Percentiles rank a stretch among this genome's conserved stretches.
Conservation (phyloP, 2,797 vertebrate species). For the Xyrichtys novacula region DNA sequence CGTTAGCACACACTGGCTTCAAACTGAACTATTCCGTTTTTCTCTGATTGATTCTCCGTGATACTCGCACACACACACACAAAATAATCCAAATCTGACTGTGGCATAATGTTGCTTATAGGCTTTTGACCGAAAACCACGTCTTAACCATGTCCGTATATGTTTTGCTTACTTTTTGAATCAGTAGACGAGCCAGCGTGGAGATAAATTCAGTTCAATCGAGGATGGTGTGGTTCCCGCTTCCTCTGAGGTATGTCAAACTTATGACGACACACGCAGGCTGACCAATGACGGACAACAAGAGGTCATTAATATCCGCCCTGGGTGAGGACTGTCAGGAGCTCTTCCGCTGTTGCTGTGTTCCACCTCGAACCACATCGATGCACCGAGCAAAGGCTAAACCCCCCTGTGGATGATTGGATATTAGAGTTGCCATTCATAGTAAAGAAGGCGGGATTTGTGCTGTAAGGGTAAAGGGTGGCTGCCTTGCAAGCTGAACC, state of each 20-base stretch:
- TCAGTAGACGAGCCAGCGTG: slow-evolving; percentile 26
- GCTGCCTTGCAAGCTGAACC: neutral
- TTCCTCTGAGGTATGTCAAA: slow-evolving; percentile 46
- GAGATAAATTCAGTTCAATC: slow-evolving; percentile 14
- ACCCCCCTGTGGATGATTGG: neutral
- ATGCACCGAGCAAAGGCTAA: neutral
- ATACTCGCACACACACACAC: neutral
- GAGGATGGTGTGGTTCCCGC: slow-evolving; percentile 63
- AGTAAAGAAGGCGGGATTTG: neutral
- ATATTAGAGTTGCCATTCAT: neutral
- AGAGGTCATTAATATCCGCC: fast-evolving
- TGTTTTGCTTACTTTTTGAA: slow-evolving; percentile 50
- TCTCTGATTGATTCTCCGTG: neutral
- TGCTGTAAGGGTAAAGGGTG: too few relatives aligned
- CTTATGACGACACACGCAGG: neutral
- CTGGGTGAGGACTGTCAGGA: neutral
- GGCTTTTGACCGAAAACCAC: neutral
- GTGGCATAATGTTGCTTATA: neutral
- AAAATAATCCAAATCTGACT: too few relatives aligned
- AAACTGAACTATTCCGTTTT: neutral
- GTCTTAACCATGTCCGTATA: slow-evolving; percentile 17
- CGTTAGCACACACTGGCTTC: slow-evolving; percentile 6
- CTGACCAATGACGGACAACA: slow-evolving; percentile 30
- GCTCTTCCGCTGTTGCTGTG: neutral
- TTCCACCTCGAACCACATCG: neutral